These are phyloP conservation scores for Drymodes brunneopygia DNA, from an alignment of 2,113 vertebrate genomes.

Conservation along the genomic window DNA sequence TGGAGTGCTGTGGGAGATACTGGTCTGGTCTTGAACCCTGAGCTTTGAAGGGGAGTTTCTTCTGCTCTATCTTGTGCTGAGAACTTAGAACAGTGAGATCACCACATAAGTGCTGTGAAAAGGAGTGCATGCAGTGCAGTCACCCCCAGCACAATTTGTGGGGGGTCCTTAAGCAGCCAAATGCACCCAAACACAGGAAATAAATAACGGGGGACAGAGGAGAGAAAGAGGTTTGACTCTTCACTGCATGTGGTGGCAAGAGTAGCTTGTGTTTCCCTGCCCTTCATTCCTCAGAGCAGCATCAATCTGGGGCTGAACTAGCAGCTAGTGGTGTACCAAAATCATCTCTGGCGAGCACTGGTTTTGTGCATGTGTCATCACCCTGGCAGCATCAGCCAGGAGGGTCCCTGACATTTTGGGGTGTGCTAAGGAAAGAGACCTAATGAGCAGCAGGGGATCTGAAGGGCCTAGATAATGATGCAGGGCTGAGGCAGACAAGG, in stretches of 20 bases:
- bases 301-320: not conserved
- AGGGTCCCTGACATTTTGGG: not conserved
- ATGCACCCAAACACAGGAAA: not conserved
- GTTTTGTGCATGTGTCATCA: not conserved
- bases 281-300: not conserved
- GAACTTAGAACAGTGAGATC: not conserved
- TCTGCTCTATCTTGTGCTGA: not conserved
- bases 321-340: not conserved
- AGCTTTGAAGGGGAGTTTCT: not conserved
- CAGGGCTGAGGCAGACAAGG: fast-evolving
- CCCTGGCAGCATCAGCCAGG: fast-evolving
- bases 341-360: not conserved
- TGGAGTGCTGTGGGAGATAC: not conserved
- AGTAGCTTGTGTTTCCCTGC: not conserved
- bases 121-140: not conserved
- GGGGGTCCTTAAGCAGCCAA: not conserved
- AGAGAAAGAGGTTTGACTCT: not conserved
- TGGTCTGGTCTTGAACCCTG: not conserved
- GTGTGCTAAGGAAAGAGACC: not conserved
- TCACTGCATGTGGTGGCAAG: not conserved
- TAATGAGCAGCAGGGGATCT: not conserved
- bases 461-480: not conserved
- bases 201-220: not conserved
- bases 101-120: not conserved
- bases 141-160: fast-evolving